Percentiles rank a stretch among this genome's conserved stretches.
phyloP scores from a whole-genome alignment of 2,113 vertebrate species.

The Microtus montanus region DNA sequence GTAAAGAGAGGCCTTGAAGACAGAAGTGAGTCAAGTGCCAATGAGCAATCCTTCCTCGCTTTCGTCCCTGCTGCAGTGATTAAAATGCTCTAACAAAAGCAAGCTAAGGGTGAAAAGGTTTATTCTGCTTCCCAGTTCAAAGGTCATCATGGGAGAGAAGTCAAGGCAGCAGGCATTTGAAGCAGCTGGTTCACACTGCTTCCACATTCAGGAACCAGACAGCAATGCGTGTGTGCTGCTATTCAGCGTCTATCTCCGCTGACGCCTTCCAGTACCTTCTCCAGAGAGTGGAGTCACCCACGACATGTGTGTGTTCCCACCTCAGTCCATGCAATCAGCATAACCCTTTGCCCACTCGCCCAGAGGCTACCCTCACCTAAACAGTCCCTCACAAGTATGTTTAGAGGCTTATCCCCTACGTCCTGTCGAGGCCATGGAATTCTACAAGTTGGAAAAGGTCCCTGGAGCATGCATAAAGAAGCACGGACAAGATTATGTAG shows the following conservation, averaged over 20 bases:
- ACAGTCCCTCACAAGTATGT: neutral
- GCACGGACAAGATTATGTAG: too few species aligned
- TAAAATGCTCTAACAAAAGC: neutral
- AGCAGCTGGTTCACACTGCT: neutral
- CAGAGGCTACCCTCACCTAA: neutral
- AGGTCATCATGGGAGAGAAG: neutral
- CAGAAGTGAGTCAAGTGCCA: neutral
- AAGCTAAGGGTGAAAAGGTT: neutral
- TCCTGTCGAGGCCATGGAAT: neutral
- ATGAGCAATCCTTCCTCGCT: neutral
- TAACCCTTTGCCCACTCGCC: neutral
- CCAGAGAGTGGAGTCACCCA: neutral
- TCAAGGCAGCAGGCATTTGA: neutral
- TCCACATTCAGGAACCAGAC: neutral
- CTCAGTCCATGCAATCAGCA: neutral
- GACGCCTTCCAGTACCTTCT: too few species aligned
- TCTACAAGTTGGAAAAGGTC: neutral
- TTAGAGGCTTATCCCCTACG: neutral
- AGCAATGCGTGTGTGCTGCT: neutral
- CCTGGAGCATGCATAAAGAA: neutral
- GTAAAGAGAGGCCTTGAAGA: neutral
- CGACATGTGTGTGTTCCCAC: neutral
- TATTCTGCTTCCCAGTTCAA: neutral
- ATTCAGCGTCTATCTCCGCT: neutral
- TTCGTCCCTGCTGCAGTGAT: too few species aligned